A percentile compares a stretch with the other conserved stretches of the same genome.
Evolutionary conservation across 2,888 invertebrate species (phyloP).

Genomic region (Catocala nupta): DNA sequence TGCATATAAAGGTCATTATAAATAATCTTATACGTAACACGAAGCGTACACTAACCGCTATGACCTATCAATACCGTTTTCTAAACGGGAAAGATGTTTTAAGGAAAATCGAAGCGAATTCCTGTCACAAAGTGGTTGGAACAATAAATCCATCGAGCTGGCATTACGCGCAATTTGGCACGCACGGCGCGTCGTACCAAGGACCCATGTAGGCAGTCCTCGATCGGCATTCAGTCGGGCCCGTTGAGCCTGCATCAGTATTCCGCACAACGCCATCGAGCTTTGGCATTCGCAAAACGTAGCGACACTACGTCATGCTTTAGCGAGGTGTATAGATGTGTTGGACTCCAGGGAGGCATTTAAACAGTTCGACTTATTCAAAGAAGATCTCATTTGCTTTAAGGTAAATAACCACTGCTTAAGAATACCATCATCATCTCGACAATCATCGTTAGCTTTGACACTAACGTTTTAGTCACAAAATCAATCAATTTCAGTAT

Average conservation of each 20-base stretch:
- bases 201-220: slow-evolving; percentile 64
- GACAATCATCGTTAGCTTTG: background rate
- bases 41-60: slow-evolving; percentile 8
- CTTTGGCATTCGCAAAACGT: slow-evolving; percentile 74
- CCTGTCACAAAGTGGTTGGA: slow-evolving; percentile 54
- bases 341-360: slow-evolving; percentile 66
- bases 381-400: no score
- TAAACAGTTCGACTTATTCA: background rate
- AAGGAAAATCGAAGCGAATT: slow-evolving; percentile 53
- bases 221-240: slow-evolving; percentile 62
- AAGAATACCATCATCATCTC: background rate
- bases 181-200: slow-evolving; percentile 56
- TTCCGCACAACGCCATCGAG: slow-evolving; percentile 53
- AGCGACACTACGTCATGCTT: slow-evolving; percentile 81
- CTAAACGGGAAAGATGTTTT: slow-evolving; percentile 39
- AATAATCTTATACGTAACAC: background rate
- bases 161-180: slow-evolving; percentile 56
- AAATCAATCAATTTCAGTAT: slow-evolving; percentile 3
- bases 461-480: slow-evolving; percentile 1
- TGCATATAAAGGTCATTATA: background rate
- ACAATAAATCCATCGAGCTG: slow-evolving; percentile 65
- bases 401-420: no score
- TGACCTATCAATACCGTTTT: slow-evolving; percentile 31
- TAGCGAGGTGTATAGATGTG: slow-evolving; percentile 69
- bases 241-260: slow-evolving; percentile 61